Percentiles rank a stretch among this genome's conserved stretches.
phyloP scores from a whole-genome alignment of 37 sponge, comb jelly and placozoan species.

The Aphrocallistes beatrix region DNA sequence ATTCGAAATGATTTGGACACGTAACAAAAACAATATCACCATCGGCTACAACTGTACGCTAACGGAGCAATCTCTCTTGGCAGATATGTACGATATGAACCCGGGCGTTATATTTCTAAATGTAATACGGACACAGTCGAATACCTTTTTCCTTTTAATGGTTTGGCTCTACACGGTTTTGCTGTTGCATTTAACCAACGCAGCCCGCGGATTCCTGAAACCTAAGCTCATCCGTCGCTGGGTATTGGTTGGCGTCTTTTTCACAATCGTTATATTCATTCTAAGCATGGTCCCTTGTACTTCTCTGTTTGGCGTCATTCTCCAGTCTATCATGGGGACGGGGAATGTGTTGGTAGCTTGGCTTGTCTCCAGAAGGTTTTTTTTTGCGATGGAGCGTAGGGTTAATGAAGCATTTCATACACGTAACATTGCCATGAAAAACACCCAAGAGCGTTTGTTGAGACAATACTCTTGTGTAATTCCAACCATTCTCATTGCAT shows the following conservation, averaged over 20 bases:
- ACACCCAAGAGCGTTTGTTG: not conserved
- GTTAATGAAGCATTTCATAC: slow-evolving; percentile 1
- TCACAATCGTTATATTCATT: not conserved
- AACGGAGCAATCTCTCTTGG: not conserved
- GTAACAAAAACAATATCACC: not conserved
- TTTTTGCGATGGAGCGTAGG: not conserved
- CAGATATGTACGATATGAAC: not conserved
- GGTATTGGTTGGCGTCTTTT: not conserved
- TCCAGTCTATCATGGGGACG: not conserved
- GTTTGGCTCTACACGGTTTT: not conserved
- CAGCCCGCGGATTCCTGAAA: not conserved
- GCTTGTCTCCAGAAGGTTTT: not conserved
- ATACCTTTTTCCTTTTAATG: not conserved
- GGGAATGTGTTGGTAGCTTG: not conserved
- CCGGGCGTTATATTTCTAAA: not conserved
- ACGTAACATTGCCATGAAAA: not conserved
- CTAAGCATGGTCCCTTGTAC: not conserved
- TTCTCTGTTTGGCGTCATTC: not conserved
- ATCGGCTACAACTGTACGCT: not conserved
- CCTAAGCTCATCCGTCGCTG: not conserved
- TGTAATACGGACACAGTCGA: not conserved
- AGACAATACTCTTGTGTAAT: not conserved
- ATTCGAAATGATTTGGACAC: slow-evolving; percentile 3
- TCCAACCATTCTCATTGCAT: not conserved
- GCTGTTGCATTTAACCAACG: not conserved